phyloP scores from a whole-genome alignment of 2,113 vertebrate genomes.

The Casuarius casuarius region DNA sequence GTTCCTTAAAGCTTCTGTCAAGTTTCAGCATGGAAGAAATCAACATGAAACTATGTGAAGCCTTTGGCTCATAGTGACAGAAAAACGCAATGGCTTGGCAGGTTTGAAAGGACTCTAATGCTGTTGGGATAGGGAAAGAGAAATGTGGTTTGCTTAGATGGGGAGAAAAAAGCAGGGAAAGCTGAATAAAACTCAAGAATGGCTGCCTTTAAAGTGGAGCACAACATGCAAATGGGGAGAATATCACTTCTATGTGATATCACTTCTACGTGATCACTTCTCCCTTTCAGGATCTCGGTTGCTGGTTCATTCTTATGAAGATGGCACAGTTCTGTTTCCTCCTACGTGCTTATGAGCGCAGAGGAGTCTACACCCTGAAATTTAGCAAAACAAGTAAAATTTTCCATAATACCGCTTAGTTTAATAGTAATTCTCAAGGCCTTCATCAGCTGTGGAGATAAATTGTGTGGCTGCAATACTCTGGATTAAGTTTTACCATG shows the following conservation, averaged over 20 bases:
- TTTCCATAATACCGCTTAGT: not conserved
- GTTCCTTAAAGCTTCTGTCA: not conserved
- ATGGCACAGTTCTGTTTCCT: not conserved
- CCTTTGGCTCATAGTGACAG: not conserved
- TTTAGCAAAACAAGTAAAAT: not conserved
- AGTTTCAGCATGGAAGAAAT: not conserved
- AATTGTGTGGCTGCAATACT: not conserved
- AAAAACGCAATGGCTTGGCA: too few species aligned
- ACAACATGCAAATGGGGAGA: too few species aligned
- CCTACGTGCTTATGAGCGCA: accelerated
- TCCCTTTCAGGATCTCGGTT: not conserved
- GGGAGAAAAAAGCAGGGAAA: not conserved
- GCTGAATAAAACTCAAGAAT: not conserved
- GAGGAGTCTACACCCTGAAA: not conserved
- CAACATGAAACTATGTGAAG: not conserved
- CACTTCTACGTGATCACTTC: not conserved
- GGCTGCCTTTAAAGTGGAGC: not conserved
- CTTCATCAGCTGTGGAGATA: not conserved
- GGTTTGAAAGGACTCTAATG: not conserved
- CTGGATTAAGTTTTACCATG: not conserved
- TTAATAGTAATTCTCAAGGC: not conserved
- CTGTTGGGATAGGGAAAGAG: not conserved
- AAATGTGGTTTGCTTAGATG: not conserved
- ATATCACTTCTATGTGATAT: not conserved
- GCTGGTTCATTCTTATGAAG: not conserved